These are phyloP conservation scores for Stramonita haemastoma DNA, from an alignment of 2,888 invertebrate genomes.

Conservation along the genomic window DNA sequence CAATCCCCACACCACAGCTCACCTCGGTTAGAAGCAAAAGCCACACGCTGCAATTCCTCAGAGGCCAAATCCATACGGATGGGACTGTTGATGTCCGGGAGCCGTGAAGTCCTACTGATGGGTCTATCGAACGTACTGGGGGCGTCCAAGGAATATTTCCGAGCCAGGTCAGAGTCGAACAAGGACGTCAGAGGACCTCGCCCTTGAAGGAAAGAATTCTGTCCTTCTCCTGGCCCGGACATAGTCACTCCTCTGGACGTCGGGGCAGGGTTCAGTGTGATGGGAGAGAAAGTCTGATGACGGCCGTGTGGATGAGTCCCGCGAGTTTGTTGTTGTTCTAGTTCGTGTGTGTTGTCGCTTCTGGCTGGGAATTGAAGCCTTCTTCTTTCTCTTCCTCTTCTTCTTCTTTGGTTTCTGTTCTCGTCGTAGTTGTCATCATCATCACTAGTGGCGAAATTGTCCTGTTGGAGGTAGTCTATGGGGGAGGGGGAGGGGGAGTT, in stretches of 20 bases:
- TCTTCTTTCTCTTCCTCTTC: not conserved
- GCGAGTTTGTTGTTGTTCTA: not conserved
- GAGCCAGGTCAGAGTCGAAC: not conserved
- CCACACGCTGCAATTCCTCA: constrained; percentile 26
- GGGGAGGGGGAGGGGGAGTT: constrained; percentile 14
- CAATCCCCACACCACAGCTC: not conserved
- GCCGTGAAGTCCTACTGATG: constrained; percentile 23
- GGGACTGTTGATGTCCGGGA: constrained; percentile 36
- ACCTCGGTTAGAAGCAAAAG: constrained; percentile 1
- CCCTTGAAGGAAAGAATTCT: not conserved
- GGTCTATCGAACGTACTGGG: constrained; percentile 41
- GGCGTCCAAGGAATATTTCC: constrained; percentile 17
- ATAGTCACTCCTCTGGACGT: constrained; percentile 15
- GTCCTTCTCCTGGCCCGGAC: not conserved
- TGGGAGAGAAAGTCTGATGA: constrained; percentile 32
- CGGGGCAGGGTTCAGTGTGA: constrained; percentile 21
- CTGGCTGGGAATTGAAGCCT: not conserved
- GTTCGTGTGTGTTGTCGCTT: not conserved
- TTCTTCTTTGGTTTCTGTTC: not conserved
- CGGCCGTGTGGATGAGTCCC: not conserved
- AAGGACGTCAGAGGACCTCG: not conserved
- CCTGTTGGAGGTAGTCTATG: not conserved
- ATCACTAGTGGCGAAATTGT: not conserved
- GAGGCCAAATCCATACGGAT: constrained; percentile 31
- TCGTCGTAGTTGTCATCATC: not conserved